These are phyloP conservation scores for Chrysolina haemoptera DNA, from an alignment of 2,888 invertebrate genomes.

Conservation along the genomic window DNA sequence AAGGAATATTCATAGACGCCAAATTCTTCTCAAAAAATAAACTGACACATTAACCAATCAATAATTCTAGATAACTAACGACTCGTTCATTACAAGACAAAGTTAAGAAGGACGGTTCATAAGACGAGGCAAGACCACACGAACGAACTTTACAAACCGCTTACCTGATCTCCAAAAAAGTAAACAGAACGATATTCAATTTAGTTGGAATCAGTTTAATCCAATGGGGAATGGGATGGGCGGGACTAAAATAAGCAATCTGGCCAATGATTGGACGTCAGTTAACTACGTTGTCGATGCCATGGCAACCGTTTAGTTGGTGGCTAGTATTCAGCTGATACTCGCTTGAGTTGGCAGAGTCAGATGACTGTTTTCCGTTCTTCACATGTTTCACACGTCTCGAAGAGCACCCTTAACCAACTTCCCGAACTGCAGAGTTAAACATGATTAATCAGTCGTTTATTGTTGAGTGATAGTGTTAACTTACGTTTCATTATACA, in stretches of 20 bases:
- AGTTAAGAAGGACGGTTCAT: constrained; percentile 31
- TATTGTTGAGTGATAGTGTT: constrained; percentile 16
- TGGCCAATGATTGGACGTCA: constrained; percentile 66
- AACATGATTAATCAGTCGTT: constrained; percentile 21
- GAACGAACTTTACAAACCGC: constrained; percentile 49
- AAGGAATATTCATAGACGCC: too few relatives aligned
- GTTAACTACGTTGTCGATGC: constrained; percentile 65
- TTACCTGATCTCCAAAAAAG: constrained; percentile 66
- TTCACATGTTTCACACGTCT: constrained; percentile 44
- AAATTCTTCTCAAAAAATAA: too few relatives aligned
- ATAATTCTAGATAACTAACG: too few relatives aligned
- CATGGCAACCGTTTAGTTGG: constrained; percentile 68
- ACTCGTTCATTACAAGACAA: background rate
- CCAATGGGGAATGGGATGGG: constrained; percentile 69
- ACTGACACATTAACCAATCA: too few relatives aligned
- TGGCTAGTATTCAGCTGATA: constrained; percentile 64
- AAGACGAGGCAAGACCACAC: constrained; percentile 39
- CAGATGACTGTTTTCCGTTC: constrained; percentile 27
- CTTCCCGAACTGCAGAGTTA: background rate
- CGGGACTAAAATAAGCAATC: constrained; percentile 63
- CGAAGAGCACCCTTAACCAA: constrained; percentile 23
- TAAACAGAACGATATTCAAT: constrained; percentile 71
- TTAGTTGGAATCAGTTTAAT: constrained; percentile 70
- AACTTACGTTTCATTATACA: background rate
- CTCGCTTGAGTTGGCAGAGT: constrained; percentile 50